Evolutionary conservation across 2,113 vertebrate genomes (phyloP).

Genomic region (Rhinichthys klamathensis): DNA sequence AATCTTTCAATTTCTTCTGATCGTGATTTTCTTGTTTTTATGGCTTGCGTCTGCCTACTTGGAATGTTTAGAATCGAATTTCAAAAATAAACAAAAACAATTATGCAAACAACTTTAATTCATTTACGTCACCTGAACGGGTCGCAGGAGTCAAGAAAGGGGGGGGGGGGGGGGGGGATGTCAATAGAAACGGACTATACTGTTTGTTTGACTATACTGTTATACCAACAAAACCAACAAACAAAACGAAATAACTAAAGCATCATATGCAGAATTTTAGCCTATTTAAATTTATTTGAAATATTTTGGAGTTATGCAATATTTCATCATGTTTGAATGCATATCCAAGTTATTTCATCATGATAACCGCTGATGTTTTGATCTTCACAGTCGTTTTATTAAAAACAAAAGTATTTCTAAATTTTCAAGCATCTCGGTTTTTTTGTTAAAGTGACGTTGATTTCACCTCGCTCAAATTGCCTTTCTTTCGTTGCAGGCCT

Average conservation of each 20-base stretch:
- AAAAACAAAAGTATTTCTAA: no score
- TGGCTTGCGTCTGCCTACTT: neutral
- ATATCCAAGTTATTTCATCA: no score
- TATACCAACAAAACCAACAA: no score
- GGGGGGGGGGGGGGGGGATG: no score
- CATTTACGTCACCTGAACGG: neutral
- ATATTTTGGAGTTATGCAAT: neutral
- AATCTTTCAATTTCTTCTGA: neutral
- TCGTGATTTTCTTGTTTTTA: neutral
- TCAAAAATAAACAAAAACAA: slow-evolving; percentile 26
- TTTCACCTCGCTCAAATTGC: neutral
- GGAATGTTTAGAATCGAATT: neutral
- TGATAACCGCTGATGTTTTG: no score
- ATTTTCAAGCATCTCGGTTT: no score
- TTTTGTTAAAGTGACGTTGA: no score
- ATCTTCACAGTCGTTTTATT: no score
- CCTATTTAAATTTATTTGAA: neutral
- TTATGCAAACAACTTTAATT: neutral
- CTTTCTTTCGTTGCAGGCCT: neutral
- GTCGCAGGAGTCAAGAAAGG: neutral
- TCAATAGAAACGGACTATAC: neutral
- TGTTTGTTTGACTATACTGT: no score
- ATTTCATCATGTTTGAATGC: no score
- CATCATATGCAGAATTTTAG: no score
- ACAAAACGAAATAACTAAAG: no score